Evolutionary conservation across 64 coral and sea anemone genomes (phyloP), one percentile per base, ranked within the genome.

Genomic region (Exaiptasia diaphana): DNA sequence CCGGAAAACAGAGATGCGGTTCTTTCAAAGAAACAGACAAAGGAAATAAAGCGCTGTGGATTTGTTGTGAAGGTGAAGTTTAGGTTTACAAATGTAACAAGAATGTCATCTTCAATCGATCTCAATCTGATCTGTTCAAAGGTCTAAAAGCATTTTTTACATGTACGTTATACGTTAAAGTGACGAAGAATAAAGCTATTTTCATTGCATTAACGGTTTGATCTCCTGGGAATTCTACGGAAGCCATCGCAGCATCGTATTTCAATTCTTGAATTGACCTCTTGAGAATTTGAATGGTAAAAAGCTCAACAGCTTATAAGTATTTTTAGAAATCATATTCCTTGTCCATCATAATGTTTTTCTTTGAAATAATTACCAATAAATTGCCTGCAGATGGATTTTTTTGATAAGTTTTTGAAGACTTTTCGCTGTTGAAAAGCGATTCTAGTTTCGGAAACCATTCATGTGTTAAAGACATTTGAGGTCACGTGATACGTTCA

Each of bases 401-500:
- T n/a, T n/a, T n/a, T n/a, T n/a, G n/a, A n/a, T n/a, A n/a, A n/a
- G n/a, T n/a, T n/a, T n/a, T n/a, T n/a, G n/a, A n/a, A n/a, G n/a
- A n/a, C n/a, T n/a, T n/a, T n/a, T n/a, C n/a, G n/a, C n/a, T n/a
- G n/a, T n/a, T n/a, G n/a, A n/a, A n/a, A n/a, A n/a, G n/a, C n/a
- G n/a, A n/a, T n/a, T n/a, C n/a, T 9, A 78, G 38, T 56, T 45
- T 41, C 13, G 57, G 45, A 68, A 78, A 21, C 42, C 73, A 87
- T 32, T 87, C 59, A 87, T 48, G 82, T 74, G 52, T 74, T 71
- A 62, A 80, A 78, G n/a, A 14, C 37, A 72, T 83, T 38, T 41
- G 60, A 34, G 30, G 50, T 88, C 86, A 88, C 86, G 86, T 88
- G 86, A 80, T 55, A 34, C 41, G 68, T 38, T 37, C 53, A 77